Evolutionary conservation across 2,888 invertebrate species (phyloP), one percentile per base, ranked within the genome.

Genomic region (Troides oblongomaculatus): DNA sequence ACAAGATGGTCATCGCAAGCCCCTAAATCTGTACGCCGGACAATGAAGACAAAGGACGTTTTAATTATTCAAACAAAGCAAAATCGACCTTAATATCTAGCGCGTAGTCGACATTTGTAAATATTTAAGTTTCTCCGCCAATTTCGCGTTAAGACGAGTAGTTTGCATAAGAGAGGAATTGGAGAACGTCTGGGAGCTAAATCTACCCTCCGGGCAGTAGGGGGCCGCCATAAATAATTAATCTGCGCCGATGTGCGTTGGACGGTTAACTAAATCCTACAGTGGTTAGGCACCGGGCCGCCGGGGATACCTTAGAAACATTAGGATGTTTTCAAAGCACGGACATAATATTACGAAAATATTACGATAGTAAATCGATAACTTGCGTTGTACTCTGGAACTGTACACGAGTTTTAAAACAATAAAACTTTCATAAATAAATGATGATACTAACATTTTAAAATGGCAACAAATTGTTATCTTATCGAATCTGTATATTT

Each of bases 1-100:
- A 90, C 91, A 90, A 90, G 91, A 90, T 90, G 92, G 92, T 92
- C 92, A 92, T 90, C 89, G 85, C 87, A 87, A 89, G 80, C 85
- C 90, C 89, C 84, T 75, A 87, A 86, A 90, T 90, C 90, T 88
- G 88, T 85, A 81, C 79, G 78, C 84, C 84, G 89, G 89, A 89
- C 90, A 87, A 86, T 84, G 85, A 86, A 90, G 89, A 92, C 92
- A 92, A 92, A 92, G 90, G 90, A 85, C 82, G 81, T 81, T 83
- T 90, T 87, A 92, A 91, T 91, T 86, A 92, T 90, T 89, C 86
- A 88, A 77, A 78, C 86, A 83, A 78, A 78, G 84, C 79, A 92
- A 90, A 89, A 83, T 77, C 85, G 76, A 91, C 92, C 88, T 87
- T 91, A 89, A 86, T 81, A 80, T 82, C 79, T 76, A 69, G 74